Conservation (phyloP, 2,888 invertebrate species). For the Lepidochitona cinerea region DNA sequence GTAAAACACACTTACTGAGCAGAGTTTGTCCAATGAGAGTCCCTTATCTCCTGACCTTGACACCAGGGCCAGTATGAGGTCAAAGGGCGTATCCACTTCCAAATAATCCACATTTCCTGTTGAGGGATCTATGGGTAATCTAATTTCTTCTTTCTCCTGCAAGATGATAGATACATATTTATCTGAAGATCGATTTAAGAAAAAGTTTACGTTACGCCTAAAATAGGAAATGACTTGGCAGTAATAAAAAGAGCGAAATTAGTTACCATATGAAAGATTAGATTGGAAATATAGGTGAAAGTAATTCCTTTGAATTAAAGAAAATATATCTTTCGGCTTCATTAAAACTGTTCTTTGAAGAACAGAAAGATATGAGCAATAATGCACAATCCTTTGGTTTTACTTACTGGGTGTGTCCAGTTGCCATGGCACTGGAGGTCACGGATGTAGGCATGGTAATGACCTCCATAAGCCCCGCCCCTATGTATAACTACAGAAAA, state of each 20-base stretch:
- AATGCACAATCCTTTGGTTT: no score
- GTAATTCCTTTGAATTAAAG: no score
- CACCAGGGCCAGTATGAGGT: slow-evolving; percentile 59
- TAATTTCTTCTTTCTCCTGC: slow-evolving; percentile 53
- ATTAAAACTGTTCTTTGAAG: no score
- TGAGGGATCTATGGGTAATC: slow-evolving; percentile 44
- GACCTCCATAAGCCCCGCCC: slow-evolving; percentile 70
- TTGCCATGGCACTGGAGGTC: slow-evolving; percentile 68
- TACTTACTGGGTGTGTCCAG: slow-evolving; percentile 67
- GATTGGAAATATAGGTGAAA: no score
- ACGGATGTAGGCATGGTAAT: slow-evolving; percentile 70
- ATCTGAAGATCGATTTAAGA: not conserved
- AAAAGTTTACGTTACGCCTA: not conserved
- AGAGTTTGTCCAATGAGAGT: slow-evolving; percentile 57
- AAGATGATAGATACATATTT: slow-evolving; percentile 10
- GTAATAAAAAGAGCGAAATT: no score
- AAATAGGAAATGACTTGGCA: no score
- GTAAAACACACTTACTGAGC: slow-evolving; percentile 53
- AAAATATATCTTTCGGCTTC: no score
- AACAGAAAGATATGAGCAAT: no score
- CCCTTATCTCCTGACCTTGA: slow-evolving; percentile 35
- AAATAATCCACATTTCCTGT: slow-evolving; percentile 35
- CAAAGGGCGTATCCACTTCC: slow-evolving; percentile 51
- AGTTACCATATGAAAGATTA: no score
- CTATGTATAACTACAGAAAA: slow-evolving; percentile 70